A percentile compares a stretch with the other conserved stretches of the same genome.
Evolutionary conservation across 1,140 invertebrate species (phyloP).

Genomic region (Camponotus pennsylvanicus): DNA sequence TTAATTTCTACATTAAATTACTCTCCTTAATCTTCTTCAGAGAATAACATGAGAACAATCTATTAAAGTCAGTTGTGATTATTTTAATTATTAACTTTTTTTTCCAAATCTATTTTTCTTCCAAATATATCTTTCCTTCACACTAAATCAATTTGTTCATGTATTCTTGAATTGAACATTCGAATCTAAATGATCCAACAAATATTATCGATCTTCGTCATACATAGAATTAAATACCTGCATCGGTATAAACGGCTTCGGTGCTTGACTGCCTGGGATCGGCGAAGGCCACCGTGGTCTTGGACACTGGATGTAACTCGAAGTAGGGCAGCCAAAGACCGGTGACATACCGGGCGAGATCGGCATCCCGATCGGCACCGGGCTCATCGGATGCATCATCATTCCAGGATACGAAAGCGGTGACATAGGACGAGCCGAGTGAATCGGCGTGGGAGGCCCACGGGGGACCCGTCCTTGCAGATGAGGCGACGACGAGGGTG

Average conservation of each 20-base stretch:
- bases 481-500: constrained; percentile 66
- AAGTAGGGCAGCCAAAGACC: constrained; percentile 80
- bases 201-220: constrained; percentile 13
- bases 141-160: neutral
- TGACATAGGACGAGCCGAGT: constrained; percentile 76
- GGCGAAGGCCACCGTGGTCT: constrained; percentile 88
- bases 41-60: neutral
- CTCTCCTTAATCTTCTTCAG: too few species aligned
- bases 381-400: constrained; percentile 83
- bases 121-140: neutral
- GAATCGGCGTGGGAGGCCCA: constrained; percentile 75
- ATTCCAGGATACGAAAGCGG: constrained; percentile 77
- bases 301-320: constrained; percentile 87
- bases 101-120: neutral
- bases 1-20: neutral
- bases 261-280: constrained; percentile 81
- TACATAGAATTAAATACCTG: constrained; percentile 66
- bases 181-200: neutral
- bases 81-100: neutral
- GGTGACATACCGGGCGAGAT: constrained; percentile 84
- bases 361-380: constrained; percentile 83
- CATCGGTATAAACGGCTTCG: constrained; percentile 83
- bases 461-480: constrained; percentile 57
- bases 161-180: neutral
- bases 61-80: neutral